phyloP scores from a whole-genome alignment of 2,113 vertebrate species.

The Spermophilus dauricus region DNA sequence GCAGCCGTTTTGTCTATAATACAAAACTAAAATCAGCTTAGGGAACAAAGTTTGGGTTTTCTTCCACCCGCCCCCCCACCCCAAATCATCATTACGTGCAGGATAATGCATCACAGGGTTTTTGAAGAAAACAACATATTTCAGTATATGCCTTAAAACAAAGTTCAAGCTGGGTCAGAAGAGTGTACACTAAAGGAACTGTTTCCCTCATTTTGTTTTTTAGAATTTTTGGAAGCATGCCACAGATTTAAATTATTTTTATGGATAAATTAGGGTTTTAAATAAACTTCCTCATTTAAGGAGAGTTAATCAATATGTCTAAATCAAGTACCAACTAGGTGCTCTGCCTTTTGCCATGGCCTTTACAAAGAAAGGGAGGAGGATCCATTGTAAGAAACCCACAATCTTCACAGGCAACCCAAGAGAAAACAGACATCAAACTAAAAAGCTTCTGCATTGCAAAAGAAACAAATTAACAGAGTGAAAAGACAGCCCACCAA shows the following conservation, averaged over 20 bases:
- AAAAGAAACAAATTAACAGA: not conserved
- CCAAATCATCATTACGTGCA: not conserved
- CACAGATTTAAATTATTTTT: slow-evolving; percentile 10
- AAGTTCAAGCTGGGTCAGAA: not conserved
- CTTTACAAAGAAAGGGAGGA: slow-evolving; percentile 28
- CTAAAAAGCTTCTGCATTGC: not conserved
- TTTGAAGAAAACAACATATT: not conserved
- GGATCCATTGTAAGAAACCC: not conserved
- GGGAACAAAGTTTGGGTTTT: not conserved
- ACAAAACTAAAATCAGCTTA: not conserved
- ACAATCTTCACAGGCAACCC: not conserved
- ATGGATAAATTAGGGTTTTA: not conserved
- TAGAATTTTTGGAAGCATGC: not conserved
- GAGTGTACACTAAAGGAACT: not conserved
- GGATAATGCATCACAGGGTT: not conserved
- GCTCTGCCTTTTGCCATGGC: not conserved
- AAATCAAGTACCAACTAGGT: not conserved
- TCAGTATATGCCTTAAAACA: not conserved
- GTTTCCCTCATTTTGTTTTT: not conserved
- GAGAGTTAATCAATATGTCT: not conserved
- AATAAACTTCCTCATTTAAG: not conserved
- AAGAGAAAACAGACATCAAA: not conserved
- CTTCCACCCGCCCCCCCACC: no score
- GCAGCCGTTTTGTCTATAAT: not conserved
- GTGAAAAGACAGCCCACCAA: not conserved